phyloP scores from a whole-genome alignment of 2,797 vertebrate genomes.

The Spheniscus humboldti region DNA sequence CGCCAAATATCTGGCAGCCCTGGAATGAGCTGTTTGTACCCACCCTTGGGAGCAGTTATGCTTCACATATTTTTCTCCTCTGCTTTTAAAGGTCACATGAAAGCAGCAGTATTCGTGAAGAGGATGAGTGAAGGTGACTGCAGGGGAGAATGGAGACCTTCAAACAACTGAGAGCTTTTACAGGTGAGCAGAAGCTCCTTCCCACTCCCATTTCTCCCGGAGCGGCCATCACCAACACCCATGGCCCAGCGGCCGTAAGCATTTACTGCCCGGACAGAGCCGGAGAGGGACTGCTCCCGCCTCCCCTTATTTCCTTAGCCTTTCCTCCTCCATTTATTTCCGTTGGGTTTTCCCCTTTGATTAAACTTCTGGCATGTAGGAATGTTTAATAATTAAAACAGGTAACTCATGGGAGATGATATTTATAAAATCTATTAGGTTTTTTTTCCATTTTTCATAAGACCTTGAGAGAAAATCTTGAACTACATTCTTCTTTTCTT shows the following conservation, averaged over 20 bases:
- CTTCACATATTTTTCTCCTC: neutral
- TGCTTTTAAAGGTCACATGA: neutral
- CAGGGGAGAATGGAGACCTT: neutral
- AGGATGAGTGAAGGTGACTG: neutral
- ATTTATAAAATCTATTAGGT: constrained; percentile 25
- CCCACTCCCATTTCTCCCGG: neutral
- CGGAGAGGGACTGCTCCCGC: neutral
- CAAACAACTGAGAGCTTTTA: neutral
- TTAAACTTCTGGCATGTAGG: constrained; percentile 41
- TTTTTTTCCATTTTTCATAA: neutral
- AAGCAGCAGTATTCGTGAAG: neutral
- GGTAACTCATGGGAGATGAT: constrained; percentile 43
- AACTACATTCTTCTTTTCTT: neutral
- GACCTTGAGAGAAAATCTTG: neutral
- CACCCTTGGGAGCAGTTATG: neutral
- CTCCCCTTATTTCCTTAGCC: constrained; percentile 3
- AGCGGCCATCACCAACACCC: neutral
- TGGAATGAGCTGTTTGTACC: constrained; percentile 8
- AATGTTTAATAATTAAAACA: constrained; percentile 49
- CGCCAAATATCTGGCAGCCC: neutral
- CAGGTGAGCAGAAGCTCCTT: neutral
- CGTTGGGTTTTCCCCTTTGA: constrained; percentile 58
- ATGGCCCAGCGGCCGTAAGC: fast-evolving
- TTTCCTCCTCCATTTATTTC: constrained; percentile 34
- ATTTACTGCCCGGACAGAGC: neutral